Conservation (phyloP, 2,113 vertebrate species). For the Lasiurus borealis region DNA sequence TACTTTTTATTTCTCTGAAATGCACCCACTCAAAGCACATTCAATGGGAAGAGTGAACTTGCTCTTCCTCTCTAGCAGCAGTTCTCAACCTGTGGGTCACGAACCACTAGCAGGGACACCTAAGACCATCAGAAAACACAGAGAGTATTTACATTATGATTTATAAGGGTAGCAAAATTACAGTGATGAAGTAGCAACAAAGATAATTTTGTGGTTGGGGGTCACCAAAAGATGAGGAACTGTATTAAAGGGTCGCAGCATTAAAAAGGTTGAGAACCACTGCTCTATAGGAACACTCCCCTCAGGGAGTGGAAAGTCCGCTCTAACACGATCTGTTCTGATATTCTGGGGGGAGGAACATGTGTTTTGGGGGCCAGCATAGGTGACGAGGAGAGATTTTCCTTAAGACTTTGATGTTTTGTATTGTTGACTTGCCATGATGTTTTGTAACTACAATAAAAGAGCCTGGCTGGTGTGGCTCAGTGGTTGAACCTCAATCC, state of each 20-base stretch:
- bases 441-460: neutral
- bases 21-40: neutral
- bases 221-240: too few species aligned
- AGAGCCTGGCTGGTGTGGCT: too few species aligned
- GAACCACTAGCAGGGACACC: too few species aligned
- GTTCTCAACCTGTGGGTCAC: too few species aligned
- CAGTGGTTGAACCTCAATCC: too few species aligned
- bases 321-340: neutral
- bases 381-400: neutral
- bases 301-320: neutral
- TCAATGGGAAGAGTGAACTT: neutral
- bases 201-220: too few species aligned
- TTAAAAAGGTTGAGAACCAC: too few species aligned
- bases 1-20: neutral
- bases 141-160: too few species aligned
- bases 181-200: too few species aligned
- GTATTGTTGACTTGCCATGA: neutral
- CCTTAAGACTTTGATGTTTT: neutral
- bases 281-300: neutral
- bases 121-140: too few species aligned
- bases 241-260: too few species aligned
- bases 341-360: fast-evolving
- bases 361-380: fast-evolving
- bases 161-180: too few species aligned
- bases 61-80: neutral